These are phyloP conservation scores for Zaprionus inermis DNA, from an alignment of 1,140 invertebrate genomes.

Conservation along the genomic window DNA sequence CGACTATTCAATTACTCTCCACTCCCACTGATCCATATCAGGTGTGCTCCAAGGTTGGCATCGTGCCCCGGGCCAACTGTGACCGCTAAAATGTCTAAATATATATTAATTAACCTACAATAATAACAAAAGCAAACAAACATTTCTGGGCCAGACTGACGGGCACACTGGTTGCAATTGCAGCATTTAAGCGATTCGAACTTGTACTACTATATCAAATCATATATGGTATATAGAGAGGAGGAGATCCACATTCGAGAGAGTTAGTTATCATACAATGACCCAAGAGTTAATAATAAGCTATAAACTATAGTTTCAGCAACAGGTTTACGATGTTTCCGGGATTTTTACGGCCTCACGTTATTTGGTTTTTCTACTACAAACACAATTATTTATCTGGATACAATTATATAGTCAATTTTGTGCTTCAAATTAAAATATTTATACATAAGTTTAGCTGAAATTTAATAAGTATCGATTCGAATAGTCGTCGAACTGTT, in stretches of 20 bases:
- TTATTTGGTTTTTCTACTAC: background rate
- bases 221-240: background rate
- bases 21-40: slow-evolving; percentile 75
- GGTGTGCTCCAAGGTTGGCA: slow-evolving; percentile 60
- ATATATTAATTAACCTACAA: slow-evolving; percentile 77
- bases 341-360: background rate
- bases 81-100: slow-evolving; percentile 73
- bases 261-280: slow-evolving; percentile 20
- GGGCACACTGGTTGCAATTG: slow-evolving; percentile 41
- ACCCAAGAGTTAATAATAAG: slow-evolving; percentile 28
- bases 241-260: background rate
- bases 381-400: background rate
- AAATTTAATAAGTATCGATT: too few species aligned
- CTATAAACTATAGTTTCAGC: background rate
- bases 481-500: background rate
- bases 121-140: slow-evolving; percentile 54
- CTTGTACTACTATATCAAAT: slow-evolving; percentile 22
- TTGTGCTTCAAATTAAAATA: background rate
- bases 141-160: slow-evolving; percentile 32
- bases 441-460: background rate
- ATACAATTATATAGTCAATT: background rate
- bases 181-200: background rate
- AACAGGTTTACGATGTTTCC: slow-evolving; percentile 18
- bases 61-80: slow-evolving; percentile 52
- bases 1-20: slow-evolving; percentile 71